Evolutionary conservation across 23 tunicate genomes (phyloP), one percentile per base, ranked within the genome.

Genomic region (Halocynthia aurantium): DNA sequence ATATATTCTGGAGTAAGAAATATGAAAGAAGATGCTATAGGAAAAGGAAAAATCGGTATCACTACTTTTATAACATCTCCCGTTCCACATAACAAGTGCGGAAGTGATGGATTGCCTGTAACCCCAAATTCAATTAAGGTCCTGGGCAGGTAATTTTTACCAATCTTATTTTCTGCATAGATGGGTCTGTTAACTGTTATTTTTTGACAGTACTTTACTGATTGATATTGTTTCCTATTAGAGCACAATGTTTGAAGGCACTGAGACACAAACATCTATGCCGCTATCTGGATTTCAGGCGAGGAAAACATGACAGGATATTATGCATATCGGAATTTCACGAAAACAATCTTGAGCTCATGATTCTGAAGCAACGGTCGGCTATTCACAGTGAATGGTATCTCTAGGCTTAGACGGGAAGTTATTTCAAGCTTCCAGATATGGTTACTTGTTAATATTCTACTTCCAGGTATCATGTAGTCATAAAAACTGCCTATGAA

Each of bases 61-160:
- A 82, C 93, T 62, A 82, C 98, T 74, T 92, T 92, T 73, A 82
- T 86, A 8, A 83, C 92, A 8, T 53, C 83, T 21, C 73, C 98
- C 52, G 70, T 82, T 7, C 98, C 98, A 9, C 88, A 92, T 69
- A 86, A 92, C 56, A 76, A 87, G 58, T 92, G 98, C 75, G 98
- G 98, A 22, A 86, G 74, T 77, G 84, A 92, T 81, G 98, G 98
- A 15, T 73, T 92, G 9, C 98, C 98, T 12, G 54, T 92, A 10
- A 92, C 98, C 8, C 98, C 98, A 40, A 86, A 92, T 40, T 92
- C 93, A 7, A 83, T 84, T 15, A 92, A 82, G 75, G 85, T 76
- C 8, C 85, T 92, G 58, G 98, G 98, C 50, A 67, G 78, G 78
- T 74, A 7, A 31, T 5, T 62, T 50, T 11, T 15, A n/a, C 18